Conservation (phyloP, 2,888 invertebrate genomes). For the Conchocele bisecta region DNA sequence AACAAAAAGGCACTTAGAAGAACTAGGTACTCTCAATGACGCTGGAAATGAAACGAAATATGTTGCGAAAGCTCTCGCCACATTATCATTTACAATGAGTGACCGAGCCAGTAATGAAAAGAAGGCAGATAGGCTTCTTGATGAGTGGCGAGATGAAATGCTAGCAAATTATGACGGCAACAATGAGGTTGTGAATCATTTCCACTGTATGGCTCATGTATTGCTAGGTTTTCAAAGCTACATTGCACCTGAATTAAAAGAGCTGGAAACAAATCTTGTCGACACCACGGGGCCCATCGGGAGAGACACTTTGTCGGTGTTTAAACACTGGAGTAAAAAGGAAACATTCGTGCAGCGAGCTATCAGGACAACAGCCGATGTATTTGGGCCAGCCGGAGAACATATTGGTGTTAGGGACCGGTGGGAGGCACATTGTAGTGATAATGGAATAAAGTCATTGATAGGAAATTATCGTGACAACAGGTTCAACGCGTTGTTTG, state of each 20-base stretch:
- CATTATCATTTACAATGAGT: conserved; percentile 27
- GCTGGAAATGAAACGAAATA: too few species aligned
- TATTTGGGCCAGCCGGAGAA: conserved; percentile 43
- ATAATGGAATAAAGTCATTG: conserved; percentile 37
- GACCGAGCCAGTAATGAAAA: conserved; percentile 28
- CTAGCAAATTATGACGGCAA: neutral
- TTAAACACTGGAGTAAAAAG: conserved; percentile 38
- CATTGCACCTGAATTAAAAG: conserved; percentile 2
- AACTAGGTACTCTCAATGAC: too few species aligned
- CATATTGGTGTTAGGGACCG: conserved; percentile 39
- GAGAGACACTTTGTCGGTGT: conserved; percentile 32
- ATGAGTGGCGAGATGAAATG: conserved; percentile 15
- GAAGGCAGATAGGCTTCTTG: conserved; percentile 20
- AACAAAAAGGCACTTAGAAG: neutral
- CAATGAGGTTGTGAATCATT: conserved; percentile 2
- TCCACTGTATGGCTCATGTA: conserved; percentile 39
- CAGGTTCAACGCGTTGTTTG: conserved; percentile 50
- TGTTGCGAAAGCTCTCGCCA: conserved; percentile 6
- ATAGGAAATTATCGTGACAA: conserved; percentile 54
- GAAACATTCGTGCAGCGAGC: conserved; percentile 37
- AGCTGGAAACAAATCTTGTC: neutral
- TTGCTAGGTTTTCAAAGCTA: conserved; percentile 32
- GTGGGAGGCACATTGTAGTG: conserved; percentile 50
- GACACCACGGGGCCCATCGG: conserved; percentile 31
- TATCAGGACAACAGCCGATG: conserved; percentile 25